Evolutionary conservation across 2,797 vertebrate species (phyloP).

Genomic region (Ciconia nigra): DNA sequence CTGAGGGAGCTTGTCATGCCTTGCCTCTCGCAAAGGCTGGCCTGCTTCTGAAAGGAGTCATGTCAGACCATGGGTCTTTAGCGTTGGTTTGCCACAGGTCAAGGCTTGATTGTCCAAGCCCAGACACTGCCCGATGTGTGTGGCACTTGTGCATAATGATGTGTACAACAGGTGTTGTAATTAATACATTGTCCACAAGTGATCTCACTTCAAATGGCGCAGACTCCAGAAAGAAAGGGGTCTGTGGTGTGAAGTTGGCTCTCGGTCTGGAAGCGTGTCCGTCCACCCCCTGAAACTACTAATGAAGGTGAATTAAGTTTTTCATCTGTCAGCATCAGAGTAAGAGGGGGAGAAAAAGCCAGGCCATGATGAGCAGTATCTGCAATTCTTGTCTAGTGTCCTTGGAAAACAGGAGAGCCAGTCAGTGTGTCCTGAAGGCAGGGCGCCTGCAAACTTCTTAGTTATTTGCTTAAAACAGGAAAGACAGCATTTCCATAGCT

Average conservation of each 20-base stretch:
- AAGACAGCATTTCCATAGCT: neutral
- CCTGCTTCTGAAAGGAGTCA: neutral
- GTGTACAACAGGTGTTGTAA: neutral
- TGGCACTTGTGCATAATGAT: neutral
- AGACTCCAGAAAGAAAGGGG: neutral
- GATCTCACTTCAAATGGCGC: neutral
- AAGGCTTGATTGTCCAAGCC: neutral
- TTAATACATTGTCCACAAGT: neutral
- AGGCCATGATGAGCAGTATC: neutral
- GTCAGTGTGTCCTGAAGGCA: neutral
- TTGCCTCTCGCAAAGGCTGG: neutral
- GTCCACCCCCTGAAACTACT: neutral
- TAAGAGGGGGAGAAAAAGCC: neutral
- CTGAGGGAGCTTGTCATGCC: neutral
- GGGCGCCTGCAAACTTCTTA: neutral
- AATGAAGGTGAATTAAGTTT: neutral
- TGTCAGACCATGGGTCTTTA: neutral
- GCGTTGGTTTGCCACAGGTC: neutral
- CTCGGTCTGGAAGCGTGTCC: fast-evolving
- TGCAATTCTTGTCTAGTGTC: neutral
- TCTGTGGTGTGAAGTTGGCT: neutral
- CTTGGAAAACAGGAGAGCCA: neutral
- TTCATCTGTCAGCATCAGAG: neutral
- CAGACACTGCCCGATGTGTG: neutral
- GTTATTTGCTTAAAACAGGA: neutral